Conservation (phyloP, 2,113 vertebrate species). For the Reinhardtius hippoglossoides region DNA sequence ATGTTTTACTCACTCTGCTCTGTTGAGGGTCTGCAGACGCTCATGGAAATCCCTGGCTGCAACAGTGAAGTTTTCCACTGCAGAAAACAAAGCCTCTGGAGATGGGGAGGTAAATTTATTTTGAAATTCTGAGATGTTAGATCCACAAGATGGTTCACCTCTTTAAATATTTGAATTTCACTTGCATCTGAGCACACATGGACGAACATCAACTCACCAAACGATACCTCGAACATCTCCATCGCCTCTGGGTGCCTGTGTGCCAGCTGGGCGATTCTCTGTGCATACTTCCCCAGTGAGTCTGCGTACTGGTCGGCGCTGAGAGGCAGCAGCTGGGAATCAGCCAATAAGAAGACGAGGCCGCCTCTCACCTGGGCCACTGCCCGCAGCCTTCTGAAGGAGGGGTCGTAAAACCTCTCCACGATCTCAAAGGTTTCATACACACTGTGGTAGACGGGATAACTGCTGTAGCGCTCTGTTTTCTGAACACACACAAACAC, state of each 20-base stretch:
- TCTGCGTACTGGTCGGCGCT: conserved; percentile 88
- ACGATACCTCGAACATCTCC: conserved; percentile 82
- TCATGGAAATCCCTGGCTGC: conserved; percentile 87
- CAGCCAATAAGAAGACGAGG: conserved; percentile 89
- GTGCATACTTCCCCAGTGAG: conserved; percentile 85
- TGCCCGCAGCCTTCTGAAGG: conserved; percentile 87
- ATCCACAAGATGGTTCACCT: too few relatives aligned
- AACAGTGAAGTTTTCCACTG: conserved; percentile 88
- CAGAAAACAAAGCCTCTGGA: conserved; percentile 90
- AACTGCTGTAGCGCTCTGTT: conserved; percentile 92
- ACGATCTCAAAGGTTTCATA: conserved; percentile 97
- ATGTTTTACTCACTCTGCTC: conserved; percentile 83
- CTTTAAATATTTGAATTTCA: too few relatives aligned
- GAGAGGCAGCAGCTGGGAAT: conserved; percentile 88
- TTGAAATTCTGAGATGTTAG: background rate
- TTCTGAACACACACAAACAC: conserved; percentile 79
- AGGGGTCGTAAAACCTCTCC: conserved; percentile 91
- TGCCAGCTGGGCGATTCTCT: conserved; percentile 84
- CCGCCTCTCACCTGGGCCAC: conserved; percentile 90
- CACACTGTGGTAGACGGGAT: conserved; percentile 93
- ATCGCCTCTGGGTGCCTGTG: conserved; percentile 80
- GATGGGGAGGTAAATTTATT: background rate
- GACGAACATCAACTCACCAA: conserved; percentile 84
- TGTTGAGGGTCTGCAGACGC: conserved; percentile 84
- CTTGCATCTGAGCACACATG: background rate